These are phyloP conservation scores for Alca torda DNA, from an alignment of 2,797 vertebrate genomes.

Conservation along the genomic window DNA sequence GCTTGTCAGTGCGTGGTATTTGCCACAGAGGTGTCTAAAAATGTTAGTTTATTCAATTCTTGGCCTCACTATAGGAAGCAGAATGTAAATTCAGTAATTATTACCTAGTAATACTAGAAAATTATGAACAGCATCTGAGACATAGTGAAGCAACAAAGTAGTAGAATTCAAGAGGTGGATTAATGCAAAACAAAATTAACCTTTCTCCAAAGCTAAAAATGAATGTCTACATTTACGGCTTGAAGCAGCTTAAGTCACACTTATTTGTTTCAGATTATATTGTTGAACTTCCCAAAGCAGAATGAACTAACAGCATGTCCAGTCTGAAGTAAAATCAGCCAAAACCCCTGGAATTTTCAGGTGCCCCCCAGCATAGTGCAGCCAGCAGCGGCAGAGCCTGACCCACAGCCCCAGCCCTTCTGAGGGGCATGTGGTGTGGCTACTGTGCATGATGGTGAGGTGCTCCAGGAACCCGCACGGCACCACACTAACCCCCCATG, in stretches of 20 bases:
- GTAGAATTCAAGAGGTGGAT: not conserved
- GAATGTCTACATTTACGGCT: not conserved
- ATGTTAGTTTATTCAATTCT: not conserved
- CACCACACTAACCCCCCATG: not conserved
- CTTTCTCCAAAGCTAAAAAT: not conserved
- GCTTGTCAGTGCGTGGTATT: not conserved
- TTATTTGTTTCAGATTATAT: not conserved
- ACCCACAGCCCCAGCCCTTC: not conserved
- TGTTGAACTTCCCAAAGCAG: not conserved
- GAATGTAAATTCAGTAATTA: not conserved
- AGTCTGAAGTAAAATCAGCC: not conserved
- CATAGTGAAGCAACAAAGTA: not conserved
- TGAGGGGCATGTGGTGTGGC: fast-evolving
- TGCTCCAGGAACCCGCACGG: not conserved
- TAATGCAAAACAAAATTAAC: not conserved
- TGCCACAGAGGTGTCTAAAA: not conserved
- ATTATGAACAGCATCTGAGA: not conserved
- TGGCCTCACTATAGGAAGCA: not conserved
- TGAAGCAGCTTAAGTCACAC: not conserved
- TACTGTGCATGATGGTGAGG: fast-evolving
- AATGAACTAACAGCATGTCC: not conserved
- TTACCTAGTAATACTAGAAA: not conserved
- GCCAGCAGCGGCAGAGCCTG: not conserved
- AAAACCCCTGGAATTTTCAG: not conserved
- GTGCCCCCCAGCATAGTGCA: fast-evolving